These are phyloP conservation scores for Austrolebias charrua DNA, from an alignment of 2,797 vertebrate genomes.

Conservation along the genomic window DNA sequence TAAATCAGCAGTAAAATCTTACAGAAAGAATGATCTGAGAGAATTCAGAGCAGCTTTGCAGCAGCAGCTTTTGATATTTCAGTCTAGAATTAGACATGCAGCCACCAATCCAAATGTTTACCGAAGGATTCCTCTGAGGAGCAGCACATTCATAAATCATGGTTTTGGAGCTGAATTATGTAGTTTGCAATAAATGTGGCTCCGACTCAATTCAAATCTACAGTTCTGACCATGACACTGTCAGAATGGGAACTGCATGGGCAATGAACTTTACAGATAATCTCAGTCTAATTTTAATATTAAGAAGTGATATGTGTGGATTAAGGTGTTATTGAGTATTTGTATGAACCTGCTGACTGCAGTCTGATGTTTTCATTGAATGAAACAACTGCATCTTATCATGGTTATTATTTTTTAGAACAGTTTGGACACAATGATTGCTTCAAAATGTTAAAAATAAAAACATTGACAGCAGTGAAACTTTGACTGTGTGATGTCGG, in stretches of 20 bases:
- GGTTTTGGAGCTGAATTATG: slow-evolving; percentile 3
- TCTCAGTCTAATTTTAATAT: too few relatives aligned
- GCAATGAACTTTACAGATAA: background rate
- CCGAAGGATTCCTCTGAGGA: slow-evolving; percentile 3
- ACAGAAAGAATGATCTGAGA: too few relatives aligned
- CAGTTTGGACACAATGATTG: too few relatives aligned
- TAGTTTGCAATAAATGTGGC: slow-evolving; percentile 7
- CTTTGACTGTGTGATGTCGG: too few relatives aligned
- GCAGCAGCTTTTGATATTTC: slow-evolving; percentile 9
- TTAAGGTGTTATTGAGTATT: background rate
- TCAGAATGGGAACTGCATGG: background rate
- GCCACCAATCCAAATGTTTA: background rate
- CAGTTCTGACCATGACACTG: background rate
- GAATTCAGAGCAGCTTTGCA: too few relatives aligned
- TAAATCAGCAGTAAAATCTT: too few relatives aligned
- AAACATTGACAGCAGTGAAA: too few relatives aligned
- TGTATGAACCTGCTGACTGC: too few relatives aligned
- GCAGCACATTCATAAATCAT: slow-evolving; percentile 3
- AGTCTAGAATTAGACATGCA: slow-evolving; percentile 3
- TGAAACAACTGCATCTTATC: too few relatives aligned
- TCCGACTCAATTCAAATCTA: background rate
- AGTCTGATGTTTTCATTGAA: too few relatives aligned
- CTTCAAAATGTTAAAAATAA: too few relatives aligned
- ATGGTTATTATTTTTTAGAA: too few relatives aligned
- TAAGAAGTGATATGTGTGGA: background rate